Percentiles rank a stretch among this genome's conserved stretches.
Evolutionary conservation across 1,140 invertebrate genomes (phyloP).

Genomic region (Bursaphelenchus mucronatus): DNA sequence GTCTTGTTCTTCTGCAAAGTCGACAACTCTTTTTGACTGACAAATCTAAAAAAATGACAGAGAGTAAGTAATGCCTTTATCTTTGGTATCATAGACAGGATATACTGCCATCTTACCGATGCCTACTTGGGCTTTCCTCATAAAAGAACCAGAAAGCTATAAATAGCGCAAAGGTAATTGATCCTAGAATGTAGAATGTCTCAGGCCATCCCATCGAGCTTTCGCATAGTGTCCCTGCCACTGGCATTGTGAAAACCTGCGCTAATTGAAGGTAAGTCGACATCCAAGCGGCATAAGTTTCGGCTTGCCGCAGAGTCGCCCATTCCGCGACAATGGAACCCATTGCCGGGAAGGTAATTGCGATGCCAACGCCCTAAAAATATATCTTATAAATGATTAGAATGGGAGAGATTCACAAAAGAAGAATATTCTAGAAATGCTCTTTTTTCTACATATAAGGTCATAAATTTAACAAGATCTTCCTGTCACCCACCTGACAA

Average conservation of each 20-base stretch:
- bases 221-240: conserved; percentile 41
- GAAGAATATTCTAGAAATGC: no score
- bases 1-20: conserved; percentile 16
- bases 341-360: conserved; percentile 49
- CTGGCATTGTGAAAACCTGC: conserved; percentile 47
- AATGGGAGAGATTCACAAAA: no score
- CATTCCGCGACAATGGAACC: conserved; percentile 49
- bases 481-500: conserved; percentile 36
- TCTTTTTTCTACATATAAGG: no score
- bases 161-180: conserved; percentile 35
- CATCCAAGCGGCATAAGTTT: conserved; percentile 51
- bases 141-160: conserved; percentile 40
- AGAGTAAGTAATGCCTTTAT: no score
- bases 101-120: conserved; percentile 28
- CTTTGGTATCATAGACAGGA: no score
- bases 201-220: conserved; percentile 37
- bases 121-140: conserved; percentile 35
- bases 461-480: no score
- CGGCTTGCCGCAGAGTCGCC: conserved; percentile 41
- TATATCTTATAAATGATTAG: no score
- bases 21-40: conserved; percentile 17
- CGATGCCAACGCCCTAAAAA: conserved; percentile 50
- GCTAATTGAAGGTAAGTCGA: conserved; percentile 50
- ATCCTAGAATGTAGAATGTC: conserved; percentile 47
- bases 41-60: conserved; percentile 9